Base-by-base conservation (phyloP, 2,888 invertebrate species). In the Parapristionchus giblindavisi region DNA sequence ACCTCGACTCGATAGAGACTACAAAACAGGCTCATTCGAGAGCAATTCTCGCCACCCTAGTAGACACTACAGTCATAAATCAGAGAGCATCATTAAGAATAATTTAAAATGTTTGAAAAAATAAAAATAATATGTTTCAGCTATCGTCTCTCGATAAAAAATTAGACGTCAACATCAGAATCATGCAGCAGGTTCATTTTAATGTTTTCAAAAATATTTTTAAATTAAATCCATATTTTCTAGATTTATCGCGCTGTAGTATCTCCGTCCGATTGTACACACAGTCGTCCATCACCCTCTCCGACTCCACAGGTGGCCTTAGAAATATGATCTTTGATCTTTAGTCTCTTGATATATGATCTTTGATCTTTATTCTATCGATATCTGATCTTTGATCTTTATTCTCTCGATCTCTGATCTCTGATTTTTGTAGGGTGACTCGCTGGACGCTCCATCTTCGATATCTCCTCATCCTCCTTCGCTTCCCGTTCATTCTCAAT, bases 121-220 rank as follows among this genome's bases (percentile, higher is more conserved):
- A 11, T 38, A 27, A 14, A 21, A n/a, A n/a, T n/a, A n/a, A n/a
- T n/a, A n/a, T 70, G 11, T 76, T 84, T 11, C 77, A 85, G 85
- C 76, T 85, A 66, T 75, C 78, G 3, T 71, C 79, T 24, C 82
- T 86, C 63, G 86, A 86, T 71, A 78, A 82, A 27, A 86, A 87
- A 73, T 80, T 86, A 68, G 86, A 85, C 76, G 79, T 79, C 21
- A 77, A 78, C 72, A 76, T 81, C 1, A 78, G 84, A 11, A 78
- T 86, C 3, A 75, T 85, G 73, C 82, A 83, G 40, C 70, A 71
- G 70, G 70, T 71, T 8, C 5, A 17, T 17, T 8, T 43, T 17
- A 52, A 34, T n/a, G 3, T 27, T 11, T 38, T 40, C 2, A 63
- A 24, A 40, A 63, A 14, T n/a, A 6, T 34, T 48, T 48, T 48